Conservation (phyloP, 30 jellyfish, hydroid and myxozoan genomes). For the Clytia hemisphaerica region DNA sequence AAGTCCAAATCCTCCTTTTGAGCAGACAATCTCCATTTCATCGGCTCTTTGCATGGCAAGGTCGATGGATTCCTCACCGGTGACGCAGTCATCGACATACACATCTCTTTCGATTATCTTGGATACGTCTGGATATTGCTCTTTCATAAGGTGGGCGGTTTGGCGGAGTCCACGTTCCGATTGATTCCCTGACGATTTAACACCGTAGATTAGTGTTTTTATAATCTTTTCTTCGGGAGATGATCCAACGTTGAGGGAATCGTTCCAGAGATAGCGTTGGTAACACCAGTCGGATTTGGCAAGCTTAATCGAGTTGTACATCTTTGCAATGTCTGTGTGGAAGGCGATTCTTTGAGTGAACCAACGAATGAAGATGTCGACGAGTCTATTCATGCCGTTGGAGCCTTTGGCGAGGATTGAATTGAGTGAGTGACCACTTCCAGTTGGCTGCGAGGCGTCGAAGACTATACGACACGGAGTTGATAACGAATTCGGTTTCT, state of each 20-base stretch:
- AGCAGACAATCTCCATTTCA: not conserved
- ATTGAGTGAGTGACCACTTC: not conserved
- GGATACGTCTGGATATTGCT: not conserved
- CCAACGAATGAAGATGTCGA: no score
- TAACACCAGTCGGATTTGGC: conserved; percentile 10
- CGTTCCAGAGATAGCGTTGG: conserved; percentile 10
- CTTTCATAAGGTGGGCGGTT: not conserved
- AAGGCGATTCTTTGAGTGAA: conserved; percentile 6
- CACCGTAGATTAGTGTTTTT: conserved; percentile 5
- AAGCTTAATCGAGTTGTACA: conserved; percentile 4
- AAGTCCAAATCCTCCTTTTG: not conserved
- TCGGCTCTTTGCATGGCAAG: not conserved
- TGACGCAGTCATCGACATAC: conserved; percentile 1
- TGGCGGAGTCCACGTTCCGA: not conserved
- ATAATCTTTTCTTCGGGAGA: not conserved
- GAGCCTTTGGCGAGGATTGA: not conserved
- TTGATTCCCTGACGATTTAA: no score
- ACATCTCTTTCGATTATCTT: no score
- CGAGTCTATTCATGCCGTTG: no score
- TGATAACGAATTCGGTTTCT: not conserved
- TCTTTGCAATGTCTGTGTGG: conserved; percentile 2
- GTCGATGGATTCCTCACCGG: not conserved
- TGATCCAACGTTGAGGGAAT: not conserved
- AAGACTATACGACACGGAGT: not conserved
- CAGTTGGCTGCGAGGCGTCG: no score